These are phyloP conservation scores for Empis livida DNA, from an alignment of 2,888 invertebrate genomes.

Conservation along the genomic window DNA sequence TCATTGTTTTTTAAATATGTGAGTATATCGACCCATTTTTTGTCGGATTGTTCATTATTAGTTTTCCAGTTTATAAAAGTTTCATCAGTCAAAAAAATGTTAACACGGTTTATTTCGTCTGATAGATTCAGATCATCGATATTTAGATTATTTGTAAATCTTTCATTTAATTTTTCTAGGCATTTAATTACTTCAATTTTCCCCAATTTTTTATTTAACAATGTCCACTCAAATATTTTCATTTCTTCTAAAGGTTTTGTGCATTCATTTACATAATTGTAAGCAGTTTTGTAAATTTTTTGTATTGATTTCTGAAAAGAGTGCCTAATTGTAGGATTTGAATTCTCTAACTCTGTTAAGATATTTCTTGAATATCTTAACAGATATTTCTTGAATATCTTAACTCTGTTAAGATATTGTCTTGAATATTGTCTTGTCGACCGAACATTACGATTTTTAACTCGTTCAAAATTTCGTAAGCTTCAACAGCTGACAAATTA, in stretches of 20 bases:
- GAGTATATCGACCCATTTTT: conserved; percentile 1
- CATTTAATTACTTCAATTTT: too few species aligned
- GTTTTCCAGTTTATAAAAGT: neutral
- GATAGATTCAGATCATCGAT: too few species aligned
- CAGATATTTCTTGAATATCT: too few species aligned
- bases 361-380: neutral
- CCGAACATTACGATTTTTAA: neutral
- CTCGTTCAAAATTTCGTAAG: neutral
- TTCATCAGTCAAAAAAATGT: neutral
- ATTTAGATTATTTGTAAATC: too few species aligned
- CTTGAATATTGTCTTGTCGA: neutral
- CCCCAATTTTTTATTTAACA: too few species aligned
- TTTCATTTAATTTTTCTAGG: too few species aligned
- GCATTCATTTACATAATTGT: neutral
- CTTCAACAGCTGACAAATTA: neutral
- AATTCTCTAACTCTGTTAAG: neutral
- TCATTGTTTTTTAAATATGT: neutral
- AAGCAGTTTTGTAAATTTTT: neutral
- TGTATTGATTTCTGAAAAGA: neutral
- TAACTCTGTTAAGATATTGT: neutral
- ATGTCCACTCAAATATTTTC: neutral
- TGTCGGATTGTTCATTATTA: neutral
- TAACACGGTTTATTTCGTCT: too few species aligned
- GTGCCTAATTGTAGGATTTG: neutral
- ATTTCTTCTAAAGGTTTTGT: neutral